These are phyloP conservation scores for Apostichopus leukothele DNA, from an alignment of 53 echinoderm and acorn worm species.

Conservation along the genomic window DNA sequence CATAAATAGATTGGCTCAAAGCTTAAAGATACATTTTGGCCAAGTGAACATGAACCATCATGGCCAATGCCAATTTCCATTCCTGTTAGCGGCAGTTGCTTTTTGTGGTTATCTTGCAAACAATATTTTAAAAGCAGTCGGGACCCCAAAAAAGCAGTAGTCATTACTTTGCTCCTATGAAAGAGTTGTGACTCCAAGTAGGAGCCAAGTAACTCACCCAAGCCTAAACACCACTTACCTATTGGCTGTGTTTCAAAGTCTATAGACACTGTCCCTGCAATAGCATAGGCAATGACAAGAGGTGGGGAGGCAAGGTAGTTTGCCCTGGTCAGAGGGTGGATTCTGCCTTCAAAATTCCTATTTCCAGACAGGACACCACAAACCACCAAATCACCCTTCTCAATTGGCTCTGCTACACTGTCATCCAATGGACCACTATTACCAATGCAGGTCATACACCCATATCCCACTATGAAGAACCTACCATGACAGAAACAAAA, in stretches of 20 bases:
- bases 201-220: too few relatives aligned
- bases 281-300: conserved; percentile 93
- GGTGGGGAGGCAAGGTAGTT: conserved; percentile 97
- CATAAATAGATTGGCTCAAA: too few relatives aligned
- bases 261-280: conserved; percentile 89
- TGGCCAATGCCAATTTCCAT: too few relatives aligned
- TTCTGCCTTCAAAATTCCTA: conserved; percentile 97
- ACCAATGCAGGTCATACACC: conserved; percentile 98
- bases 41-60: too few relatives aligned
- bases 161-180: too few relatives aligned
- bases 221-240: conserved; percentile 58
- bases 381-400: conserved; percentile 94
- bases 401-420: conserved; percentile 76
- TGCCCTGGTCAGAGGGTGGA: conserved; percentile 93
- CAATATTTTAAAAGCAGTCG: too few relatives aligned
- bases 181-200: too few relatives aligned
- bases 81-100: too few relatives aligned
- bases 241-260: conserved; percentile 94
- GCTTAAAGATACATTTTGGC: too few relatives aligned
- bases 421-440: conserved; percentile 91
- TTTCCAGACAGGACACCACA: conserved; percentile 97
- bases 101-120: too few relatives aligned
- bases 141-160: too few relatives aligned
- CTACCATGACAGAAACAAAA: conserved; percentile 47
- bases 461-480: conserved; percentile 92